Evolutionary conservation across 2,888 invertebrate species (phyloP).

Genomic region (Tachystola acroxantha): DNA sequence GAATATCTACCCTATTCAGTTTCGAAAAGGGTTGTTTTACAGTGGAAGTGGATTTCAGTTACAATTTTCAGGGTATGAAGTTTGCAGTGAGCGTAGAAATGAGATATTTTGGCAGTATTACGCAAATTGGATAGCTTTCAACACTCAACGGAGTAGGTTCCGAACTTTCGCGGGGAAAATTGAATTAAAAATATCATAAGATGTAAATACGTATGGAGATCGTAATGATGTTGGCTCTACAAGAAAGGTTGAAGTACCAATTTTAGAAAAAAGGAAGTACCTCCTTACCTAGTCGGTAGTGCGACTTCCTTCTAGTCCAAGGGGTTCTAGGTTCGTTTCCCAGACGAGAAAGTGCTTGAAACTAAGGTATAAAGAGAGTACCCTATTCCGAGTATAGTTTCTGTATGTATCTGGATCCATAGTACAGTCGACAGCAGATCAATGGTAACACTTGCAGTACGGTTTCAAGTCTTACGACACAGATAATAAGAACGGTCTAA

Average conservation of each 20-base stretch:
- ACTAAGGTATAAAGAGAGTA: no score
- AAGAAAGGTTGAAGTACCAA: constrained; percentile 12
- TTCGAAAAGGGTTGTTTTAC: constrained; percentile 23
- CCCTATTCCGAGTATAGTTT: no score
- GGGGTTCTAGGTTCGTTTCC: no score
- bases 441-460: no score
- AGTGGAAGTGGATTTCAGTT: constrained; percentile 24
- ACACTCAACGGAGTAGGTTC: constrained; percentile 77
- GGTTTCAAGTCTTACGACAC: no score
- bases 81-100: constrained; percentile 73
- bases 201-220: constrained; percentile 69
- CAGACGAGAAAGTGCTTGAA: no score
- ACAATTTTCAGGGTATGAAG: constrained; percentile 24
- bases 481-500: no score
- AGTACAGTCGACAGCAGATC: no score
- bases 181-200: constrained; percentile 78
- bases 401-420: no score
- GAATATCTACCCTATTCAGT: constrained; percentile 25
- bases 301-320: background rate
- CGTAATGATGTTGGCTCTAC: constrained; percentile 66
- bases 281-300: no score
- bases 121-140: constrained; percentile 79
- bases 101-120: constrained; percentile 79
- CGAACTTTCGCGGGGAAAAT: constrained; percentile 75
- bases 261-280: no score